Conservation (phyloP, 2,113 vertebrate species). For the Hydrochoerus hydrochaeris region DNA sequence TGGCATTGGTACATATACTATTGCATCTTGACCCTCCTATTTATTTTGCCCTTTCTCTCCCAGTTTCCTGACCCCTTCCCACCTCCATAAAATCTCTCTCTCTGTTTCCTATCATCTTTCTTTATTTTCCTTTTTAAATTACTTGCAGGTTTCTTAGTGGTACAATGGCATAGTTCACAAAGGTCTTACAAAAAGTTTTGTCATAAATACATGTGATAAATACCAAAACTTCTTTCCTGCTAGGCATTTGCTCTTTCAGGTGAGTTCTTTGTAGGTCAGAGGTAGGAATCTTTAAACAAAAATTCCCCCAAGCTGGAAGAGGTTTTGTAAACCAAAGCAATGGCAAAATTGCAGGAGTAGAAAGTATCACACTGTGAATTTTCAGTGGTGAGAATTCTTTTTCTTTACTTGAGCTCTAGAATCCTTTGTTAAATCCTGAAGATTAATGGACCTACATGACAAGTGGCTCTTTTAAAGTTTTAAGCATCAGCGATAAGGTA, state of each 20-base stretch:
- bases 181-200: neutral
- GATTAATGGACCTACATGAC: constrained; percentile 57
- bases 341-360: neutral
- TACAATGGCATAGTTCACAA: neutral
- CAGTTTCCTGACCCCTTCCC: neutral
- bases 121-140: neutral
- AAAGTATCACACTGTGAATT: neutral
- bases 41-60: neutral
- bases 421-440: constrained; percentile 52
- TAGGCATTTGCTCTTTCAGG: neutral
- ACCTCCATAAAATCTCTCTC: neutral
- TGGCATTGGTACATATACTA: neutral
- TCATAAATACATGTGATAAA: neutral
- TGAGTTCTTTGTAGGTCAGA: neutral
- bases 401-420: neutral
- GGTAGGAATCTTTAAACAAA: neutral
- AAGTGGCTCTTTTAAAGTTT: constrained; percentile 66
- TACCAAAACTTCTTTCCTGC: neutral
- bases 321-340: neutral
- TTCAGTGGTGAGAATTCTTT: constrained; percentile 43
- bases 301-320: neutral
- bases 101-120: neutral
- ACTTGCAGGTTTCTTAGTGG: neutral
- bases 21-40: neutral
- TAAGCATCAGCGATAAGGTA: constrained; percentile 57